A percentile compares a stretch with the other conserved stretches of the same genome.
Evolutionary conservation across 2,113 vertebrate genomes (phyloP).

Genomic region (Regulus satrapa): DNA sequence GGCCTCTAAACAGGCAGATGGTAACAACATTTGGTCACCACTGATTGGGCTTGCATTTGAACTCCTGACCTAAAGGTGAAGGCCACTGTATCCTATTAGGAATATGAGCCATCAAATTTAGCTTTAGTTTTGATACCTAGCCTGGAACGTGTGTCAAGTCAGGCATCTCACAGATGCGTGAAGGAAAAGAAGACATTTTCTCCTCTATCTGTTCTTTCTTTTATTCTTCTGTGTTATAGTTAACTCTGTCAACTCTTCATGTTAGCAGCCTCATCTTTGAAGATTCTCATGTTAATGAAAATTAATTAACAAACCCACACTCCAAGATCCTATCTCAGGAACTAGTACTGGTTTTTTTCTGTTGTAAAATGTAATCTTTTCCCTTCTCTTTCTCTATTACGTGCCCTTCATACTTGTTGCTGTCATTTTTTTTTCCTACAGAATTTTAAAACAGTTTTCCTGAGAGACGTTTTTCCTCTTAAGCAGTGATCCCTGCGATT

Average conservation of each 20-base stretch:
- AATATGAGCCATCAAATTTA: constrained; percentile 5
- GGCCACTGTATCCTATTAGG: constrained; percentile 17
- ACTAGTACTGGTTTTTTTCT: background rate
- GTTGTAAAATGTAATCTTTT: background rate
- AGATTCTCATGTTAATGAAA: background rate
- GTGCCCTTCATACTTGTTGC: background rate
- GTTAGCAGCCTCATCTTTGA: background rate
- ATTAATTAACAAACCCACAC: background rate
- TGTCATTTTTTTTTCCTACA: background rate
- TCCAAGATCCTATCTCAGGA: background rate
- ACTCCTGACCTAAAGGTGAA: constrained; percentile 19
- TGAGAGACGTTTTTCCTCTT: background rate
- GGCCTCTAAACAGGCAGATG: constrained; percentile 39
- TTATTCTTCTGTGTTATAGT: background rate
- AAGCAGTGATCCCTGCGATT: fast-evolving
- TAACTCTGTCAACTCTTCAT: background rate
- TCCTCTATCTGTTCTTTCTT: background rate
- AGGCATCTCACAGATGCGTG: background rate
- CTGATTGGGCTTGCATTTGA: constrained; percentile 46
- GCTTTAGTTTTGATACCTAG: background rate
- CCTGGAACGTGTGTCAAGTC: background rate
- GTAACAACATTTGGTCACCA: constrained; percentile 29
- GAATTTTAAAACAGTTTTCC: background rate
- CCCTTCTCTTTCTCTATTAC: background rate
- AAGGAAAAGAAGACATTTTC: background rate